Evolutionary conservation across 53 echinoderm and acorn worm genomes (phyloP), one percentile per base, ranked within the genome.

Genomic region (Apostichopus leukothele): DNA sequence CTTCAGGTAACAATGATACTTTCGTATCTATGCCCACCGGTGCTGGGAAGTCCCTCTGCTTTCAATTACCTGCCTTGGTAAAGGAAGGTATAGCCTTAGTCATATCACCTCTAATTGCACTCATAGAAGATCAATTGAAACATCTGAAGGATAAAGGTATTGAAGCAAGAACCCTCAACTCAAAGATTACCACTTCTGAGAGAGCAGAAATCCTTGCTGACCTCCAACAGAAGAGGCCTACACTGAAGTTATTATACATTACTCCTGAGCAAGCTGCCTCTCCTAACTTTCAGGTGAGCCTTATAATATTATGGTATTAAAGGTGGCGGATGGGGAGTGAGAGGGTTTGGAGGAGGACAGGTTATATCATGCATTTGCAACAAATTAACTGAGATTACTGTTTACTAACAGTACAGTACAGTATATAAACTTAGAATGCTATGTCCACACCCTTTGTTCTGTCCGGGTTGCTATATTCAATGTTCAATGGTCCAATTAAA

Each of bases 1-100:
- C n/a, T 50, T 50, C 91, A 97, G 98, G 93, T 50, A 93, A 92
- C 19, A 90, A 79, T 75, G 98, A 97, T 93, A 93, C 95, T 6
- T 95, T 95, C 83, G 89, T 97, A 81, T 95, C 94, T 53, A 97
- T 97, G 98, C 98, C 98, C 89, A 97, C 98, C 0, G 98, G 98
- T 57, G 95, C 98, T 52, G 98, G 98, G 6, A 97, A 97, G 89
- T 97, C 98, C n/a, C 89, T 97, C 23, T 97, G 98, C 67, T 97
- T 94, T 55, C 98, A 97, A 74, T 91, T 97, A 12, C 98, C 98
- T 26, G 95, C 98, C 27, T 19, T 93, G 51, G 57, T 93, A 21
- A 84, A 88, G 59, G 25, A 83, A 20, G 98, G 98, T 5, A 75
- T 97, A 52, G 89, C 93, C 5, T 83, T 97, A 22, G 95, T 97